Conservation (phyloP, 2,797 vertebrate genomes). For the Kryptopterus vitreolus region DNA sequence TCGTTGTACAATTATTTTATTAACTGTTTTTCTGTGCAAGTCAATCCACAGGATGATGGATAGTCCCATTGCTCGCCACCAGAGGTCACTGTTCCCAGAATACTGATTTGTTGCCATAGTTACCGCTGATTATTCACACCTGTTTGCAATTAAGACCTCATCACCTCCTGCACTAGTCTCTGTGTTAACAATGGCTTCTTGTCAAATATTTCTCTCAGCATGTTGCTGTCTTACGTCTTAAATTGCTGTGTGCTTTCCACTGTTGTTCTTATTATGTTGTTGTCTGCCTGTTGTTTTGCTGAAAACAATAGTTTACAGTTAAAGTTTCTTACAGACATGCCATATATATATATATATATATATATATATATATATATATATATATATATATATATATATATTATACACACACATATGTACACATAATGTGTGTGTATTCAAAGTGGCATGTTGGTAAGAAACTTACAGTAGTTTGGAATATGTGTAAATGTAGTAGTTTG, state of each 20-base stretch:
- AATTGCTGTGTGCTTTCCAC: neutral
- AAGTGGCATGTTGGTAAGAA: too few relatives aligned
- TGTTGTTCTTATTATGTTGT: neutral
- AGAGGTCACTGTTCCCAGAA: slow-evolving; percentile 13
- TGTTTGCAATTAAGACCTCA: slow-evolving; percentile 12
- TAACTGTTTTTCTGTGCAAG: neutral
- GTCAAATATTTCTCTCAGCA: slow-evolving; percentile 9
- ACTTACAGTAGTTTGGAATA: too few relatives aligned
- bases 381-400: neutral
- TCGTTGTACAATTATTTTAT: too few relatives aligned
- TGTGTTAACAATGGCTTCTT: neutral
- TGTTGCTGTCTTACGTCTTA: neutral
- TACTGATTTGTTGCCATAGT: slow-evolving; percentile 26
- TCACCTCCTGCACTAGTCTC: neutral
- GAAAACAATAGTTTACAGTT: too few relatives aligned
- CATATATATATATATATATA: too few relatives aligned
- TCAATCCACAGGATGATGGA: neutral
- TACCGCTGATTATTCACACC: slow-evolving; percentile 14
- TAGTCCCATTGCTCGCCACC: neutral
- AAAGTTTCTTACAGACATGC: too few relatives aligned
- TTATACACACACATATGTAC: too few relatives aligned
- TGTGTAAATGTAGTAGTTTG: too few relatives aligned
- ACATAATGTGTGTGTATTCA: too few relatives aligned
- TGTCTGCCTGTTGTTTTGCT: neutral
- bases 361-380: neutral